Conservation (phyloP, 2,113 vertebrate genomes). For the Podarcis muralis region DNA sequence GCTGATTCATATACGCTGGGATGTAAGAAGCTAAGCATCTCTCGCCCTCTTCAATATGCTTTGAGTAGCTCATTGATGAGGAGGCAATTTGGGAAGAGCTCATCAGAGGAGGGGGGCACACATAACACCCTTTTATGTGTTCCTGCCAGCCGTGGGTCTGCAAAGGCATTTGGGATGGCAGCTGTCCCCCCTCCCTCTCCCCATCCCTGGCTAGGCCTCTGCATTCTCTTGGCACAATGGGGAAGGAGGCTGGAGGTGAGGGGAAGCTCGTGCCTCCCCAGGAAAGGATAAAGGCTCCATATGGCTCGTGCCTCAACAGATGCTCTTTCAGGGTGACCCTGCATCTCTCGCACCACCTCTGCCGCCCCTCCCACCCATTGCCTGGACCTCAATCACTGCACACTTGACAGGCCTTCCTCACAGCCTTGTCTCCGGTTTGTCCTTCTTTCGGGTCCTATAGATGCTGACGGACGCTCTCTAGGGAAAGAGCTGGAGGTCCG, state of each 20-base stretch:
- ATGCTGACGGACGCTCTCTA: neutral
- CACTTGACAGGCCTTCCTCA: constrained; percentile 52
- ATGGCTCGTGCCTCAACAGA: constrained; percentile 77
- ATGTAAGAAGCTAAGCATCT: neutral
- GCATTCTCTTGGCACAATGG: constrained; percentile 39
- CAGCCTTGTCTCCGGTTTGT: constrained; percentile 32
- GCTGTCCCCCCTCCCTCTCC: constrained; percentile 46
- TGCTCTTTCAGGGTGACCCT: constrained; percentile 62
- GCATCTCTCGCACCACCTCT: neutral
- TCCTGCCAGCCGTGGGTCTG: neutral
- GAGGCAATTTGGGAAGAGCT: neutral
- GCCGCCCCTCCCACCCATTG: neutral
- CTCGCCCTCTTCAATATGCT: neutral
- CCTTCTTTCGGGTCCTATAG: neutral
- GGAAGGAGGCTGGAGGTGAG: constrained; percentile 67
- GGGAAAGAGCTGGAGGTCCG: fast-evolving
- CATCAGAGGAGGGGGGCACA: neutral
- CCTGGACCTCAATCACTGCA: neutral
- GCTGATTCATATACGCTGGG: neutral
- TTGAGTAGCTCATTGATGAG: constrained; percentile 38
- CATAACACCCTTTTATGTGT: neutral
- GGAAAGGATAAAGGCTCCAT: constrained; percentile 72
- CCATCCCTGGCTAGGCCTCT: neutral
- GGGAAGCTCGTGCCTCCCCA: constrained; percentile 71
- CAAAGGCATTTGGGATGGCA: constrained; percentile 49